phyloP scores from a whole-genome alignment of 2,797 vertebrate species.

The Ispidina picta region DNA sequence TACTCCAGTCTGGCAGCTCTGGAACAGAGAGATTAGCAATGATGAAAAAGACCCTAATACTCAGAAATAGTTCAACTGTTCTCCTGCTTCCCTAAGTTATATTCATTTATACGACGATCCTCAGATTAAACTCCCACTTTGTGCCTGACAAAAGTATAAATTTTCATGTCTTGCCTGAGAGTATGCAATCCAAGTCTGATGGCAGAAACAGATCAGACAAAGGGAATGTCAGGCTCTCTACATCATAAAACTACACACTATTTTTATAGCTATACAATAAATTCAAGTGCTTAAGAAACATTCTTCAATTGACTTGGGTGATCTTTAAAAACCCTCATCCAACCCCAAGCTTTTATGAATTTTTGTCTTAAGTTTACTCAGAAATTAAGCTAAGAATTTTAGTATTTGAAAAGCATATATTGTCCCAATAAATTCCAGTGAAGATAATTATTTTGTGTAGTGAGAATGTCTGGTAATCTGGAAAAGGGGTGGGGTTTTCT shows the following conservation, averaged over 20 bases:
- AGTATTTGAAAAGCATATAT: neutral
- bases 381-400: neutral
- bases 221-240: neutral
- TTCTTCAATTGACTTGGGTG: neutral
- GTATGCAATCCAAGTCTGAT: neutral
- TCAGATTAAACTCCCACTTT: neutral
- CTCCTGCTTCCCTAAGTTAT: neutral
- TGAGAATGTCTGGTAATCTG: neutral
- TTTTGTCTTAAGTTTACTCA: neutral
- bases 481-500: neutral
- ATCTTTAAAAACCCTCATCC: neutral
- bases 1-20: conserved; percentile 67
- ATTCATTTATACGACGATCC: neutral
- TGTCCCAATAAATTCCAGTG: neutral
- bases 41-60: neutral
- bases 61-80: neutral
- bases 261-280: neutral
- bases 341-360: neutral
- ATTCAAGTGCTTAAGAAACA: neutral
- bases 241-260: neutral
- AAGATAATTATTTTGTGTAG: neutral
- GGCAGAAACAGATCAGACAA: neutral
- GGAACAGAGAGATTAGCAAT: neutral
- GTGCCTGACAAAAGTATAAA: neutral
- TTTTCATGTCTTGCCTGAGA: neutral